A percentile compares a stretch with the other conserved stretches of the same genome.
These are phyloP conservation scores for Euzophera pinguis DNA, from an alignment of 2,888 invertebrate genomes.

Conservation along the genomic window DNA sequence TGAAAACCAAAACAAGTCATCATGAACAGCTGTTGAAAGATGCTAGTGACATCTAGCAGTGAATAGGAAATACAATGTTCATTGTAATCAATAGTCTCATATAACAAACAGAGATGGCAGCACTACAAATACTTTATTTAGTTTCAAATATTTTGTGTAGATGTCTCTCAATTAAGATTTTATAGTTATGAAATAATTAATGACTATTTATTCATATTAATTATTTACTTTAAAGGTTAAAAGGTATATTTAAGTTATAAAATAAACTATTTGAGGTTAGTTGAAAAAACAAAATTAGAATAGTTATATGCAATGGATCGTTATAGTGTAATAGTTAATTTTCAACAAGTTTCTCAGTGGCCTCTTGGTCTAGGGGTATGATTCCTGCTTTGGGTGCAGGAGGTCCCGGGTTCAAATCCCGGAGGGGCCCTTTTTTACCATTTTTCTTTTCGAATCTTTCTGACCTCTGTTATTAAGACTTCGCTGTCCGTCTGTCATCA, in stretches of 20 bases:
- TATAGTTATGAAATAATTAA: no score
- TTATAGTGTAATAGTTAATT: constrained; percentile 1
- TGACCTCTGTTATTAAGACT: background rate
- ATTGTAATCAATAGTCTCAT: background rate
- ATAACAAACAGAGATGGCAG: background rate
- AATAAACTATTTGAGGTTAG: background rate
- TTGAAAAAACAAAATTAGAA: background rate
- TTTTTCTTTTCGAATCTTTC: background rate
- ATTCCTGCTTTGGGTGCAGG: constrained; percentile 87
- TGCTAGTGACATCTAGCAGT: constrained; percentile 28
- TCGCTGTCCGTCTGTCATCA: no score
- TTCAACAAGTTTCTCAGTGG: constrained; percentile 37
- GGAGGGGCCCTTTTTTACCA: constrained; percentile 79
- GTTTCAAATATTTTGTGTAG: background rate
- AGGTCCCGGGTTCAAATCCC: constrained; percentile 87
- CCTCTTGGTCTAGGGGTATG: constrained; percentile 87
- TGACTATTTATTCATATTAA: no score
- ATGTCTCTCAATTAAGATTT: background rate
- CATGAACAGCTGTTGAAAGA: constrained; percentile 52
- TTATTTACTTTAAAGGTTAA: no score
- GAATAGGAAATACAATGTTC: background rate
- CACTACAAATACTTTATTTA: background rate
- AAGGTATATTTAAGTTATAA: no score
- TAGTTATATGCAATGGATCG: background rate
- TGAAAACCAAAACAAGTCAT: constrained; percentile 47